A percentile compares a stretch with the other conserved stretches of the same genome.
Conservation (phyloP, 2,888 invertebrate genomes). For the Synergus itoensis region DNA sequence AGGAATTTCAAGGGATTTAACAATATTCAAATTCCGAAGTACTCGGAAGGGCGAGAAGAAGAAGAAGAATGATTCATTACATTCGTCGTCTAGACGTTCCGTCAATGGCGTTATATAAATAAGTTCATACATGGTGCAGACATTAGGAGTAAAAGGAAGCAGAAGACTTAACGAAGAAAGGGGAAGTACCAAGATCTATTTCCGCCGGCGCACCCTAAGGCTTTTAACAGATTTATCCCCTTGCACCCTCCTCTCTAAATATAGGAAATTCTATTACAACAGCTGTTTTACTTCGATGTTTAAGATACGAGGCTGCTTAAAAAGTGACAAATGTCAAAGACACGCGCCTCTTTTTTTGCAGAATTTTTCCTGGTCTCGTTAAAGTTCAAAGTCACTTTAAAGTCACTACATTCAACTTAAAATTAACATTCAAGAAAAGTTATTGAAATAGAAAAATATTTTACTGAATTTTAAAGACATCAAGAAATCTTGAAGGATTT, state of each 20-base stretch:
- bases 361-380: neutral
- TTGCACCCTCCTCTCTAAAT: conserved; percentile 63
- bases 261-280: conserved; percentile 66
- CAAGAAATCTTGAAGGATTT: too few relatives aligned
- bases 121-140: conserved; percentile 62
- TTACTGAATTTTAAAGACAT: too few relatives aligned
- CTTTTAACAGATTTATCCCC: conserved; percentile 67
- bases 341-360: conserved; percentile 10
- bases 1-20: too few relatives aligned
- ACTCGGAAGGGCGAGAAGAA: neutral
- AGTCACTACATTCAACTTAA: neutral
- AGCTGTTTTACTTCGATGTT: conserved; percentile 58
- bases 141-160: conserved; percentile 46
- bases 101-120: conserved; percentile 57
- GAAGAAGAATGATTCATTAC: conserved; percentile 18
- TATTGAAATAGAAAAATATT: neutral
- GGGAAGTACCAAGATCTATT: conserved; percentile 68
- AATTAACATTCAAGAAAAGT: neutral
- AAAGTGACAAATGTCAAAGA: conserved; percentile 17
- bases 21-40: neutral
- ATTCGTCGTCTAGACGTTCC: conserved; percentile 46
- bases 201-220: conserved; percentile 64
- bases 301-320: conserved; percentile 33
- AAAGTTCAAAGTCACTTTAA: neutral
- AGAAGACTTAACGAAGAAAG: conserved; percentile 63